phyloP scores from a whole-genome alignment of 1,140 invertebrate species.

The Xylocopa sonorina region DNA sequence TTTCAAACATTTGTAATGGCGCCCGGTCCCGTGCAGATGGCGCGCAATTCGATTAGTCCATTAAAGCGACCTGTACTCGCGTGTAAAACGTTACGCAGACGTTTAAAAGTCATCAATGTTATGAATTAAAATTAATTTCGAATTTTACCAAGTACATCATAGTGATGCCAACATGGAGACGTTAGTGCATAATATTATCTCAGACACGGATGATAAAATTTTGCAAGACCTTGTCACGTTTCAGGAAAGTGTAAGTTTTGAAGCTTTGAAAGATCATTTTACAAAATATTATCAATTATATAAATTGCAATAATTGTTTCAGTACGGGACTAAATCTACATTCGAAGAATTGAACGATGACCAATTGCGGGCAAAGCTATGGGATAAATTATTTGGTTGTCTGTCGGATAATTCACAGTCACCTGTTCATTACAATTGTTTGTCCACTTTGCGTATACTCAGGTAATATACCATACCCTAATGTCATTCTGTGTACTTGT shows the following conservation, averaged over 20 bases:
- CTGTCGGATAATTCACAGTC: constrained; percentile 77
- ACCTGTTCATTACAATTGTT: constrained; percentile 79
- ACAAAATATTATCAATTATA: too few species aligned
- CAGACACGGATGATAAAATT: constrained; percentile 63
- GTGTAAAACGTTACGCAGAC: not conserved
- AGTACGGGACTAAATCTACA: constrained; percentile 81
- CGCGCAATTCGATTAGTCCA: not conserved
- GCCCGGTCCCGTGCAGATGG: not conserved
- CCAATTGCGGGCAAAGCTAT: constrained; percentile 81
- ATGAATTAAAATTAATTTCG: not conserved
- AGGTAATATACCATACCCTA: constrained; percentile 81
- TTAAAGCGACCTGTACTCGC: not conserved
- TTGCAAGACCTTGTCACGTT: constrained; percentile 67
- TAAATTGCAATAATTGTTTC: too few species aligned
- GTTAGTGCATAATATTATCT: constrained; percentile 65
- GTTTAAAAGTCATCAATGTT: not conserved
- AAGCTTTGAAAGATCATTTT: not conserved
- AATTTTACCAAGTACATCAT: not conserved
- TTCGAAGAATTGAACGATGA: constrained; percentile 82
- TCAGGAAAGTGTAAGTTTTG: constrained; percentile 68
- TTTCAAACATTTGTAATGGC: not conserved
- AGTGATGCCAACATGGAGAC: constrained; percentile 49
- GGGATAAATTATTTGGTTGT: constrained; percentile 82
- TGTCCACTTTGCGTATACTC: constrained; percentile 83
- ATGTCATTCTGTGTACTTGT: not conserved